phyloP scores from a whole-genome alignment of 2,888 invertebrate species.

The Mylabris sibirica region DNA sequence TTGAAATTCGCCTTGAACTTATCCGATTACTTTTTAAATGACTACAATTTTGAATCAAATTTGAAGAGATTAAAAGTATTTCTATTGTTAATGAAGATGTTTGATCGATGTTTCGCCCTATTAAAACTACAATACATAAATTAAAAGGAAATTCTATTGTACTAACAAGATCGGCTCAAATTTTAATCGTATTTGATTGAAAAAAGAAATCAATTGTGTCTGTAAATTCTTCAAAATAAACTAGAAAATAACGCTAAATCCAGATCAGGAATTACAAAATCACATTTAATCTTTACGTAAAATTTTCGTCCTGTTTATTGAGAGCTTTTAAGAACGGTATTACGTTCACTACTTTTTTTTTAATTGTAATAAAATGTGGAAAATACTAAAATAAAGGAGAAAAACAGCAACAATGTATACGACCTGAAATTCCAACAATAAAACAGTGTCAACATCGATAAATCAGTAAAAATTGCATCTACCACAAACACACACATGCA shows the following conservation, averaged over 20 bases:
- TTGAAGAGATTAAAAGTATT: neutral
- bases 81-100: neutral
- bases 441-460: conserved; percentile 1
- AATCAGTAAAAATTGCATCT: neutral
- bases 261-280: neutral
- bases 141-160: neutral
- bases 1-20: neutral
- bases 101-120: neutral
- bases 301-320: neutral
- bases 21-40: neutral
- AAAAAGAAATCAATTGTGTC: neutral
- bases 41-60: neutral
- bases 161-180: neutral
- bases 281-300: neutral
- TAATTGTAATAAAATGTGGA: neutral
- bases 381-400: neutral
- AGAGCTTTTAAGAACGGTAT: neutral
- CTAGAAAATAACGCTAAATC: neutral
- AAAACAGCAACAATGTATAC: neutral
- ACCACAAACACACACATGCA: too few relatives aligned
- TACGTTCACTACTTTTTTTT: neutral
- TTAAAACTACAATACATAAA: neutral
- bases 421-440: neutral
- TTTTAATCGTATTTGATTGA: neutral
- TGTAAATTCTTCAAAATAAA: neutral